A percentile compares a stretch with the other conserved stretches of the same genome.
Evolutionary conservation across 92 coral and sea anemone species (phyloP).

Genomic region (Zoanthus sociatus): DNA sequence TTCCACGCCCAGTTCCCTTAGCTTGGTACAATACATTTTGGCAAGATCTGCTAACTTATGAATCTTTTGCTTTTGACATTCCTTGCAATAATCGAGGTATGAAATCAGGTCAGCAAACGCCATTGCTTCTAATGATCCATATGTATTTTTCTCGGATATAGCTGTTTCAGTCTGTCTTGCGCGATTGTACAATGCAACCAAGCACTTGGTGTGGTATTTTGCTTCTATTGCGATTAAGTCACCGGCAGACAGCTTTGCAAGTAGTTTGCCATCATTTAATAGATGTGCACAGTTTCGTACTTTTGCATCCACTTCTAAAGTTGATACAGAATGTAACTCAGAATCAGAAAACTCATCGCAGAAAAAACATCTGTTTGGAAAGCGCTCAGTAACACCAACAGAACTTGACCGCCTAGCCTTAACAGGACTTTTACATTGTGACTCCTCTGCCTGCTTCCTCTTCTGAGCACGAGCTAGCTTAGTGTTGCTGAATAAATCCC

Average conservation of each 20-base stretch:
- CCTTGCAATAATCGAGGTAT: constrained; percentile 38
- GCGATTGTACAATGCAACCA: neutral
- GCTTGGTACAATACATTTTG: constrained; percentile 51
- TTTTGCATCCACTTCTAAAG: neutral
- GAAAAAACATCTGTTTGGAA: neutral
- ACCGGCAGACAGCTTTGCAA: neutral
- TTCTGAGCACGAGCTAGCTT: constrained; percentile 5
- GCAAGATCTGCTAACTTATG: constrained; percentile 35
- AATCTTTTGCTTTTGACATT: constrained; percentile 20
- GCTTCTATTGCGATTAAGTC: constrained; percentile 50
- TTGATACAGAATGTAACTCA: neutral
- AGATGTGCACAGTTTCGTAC: neutral
- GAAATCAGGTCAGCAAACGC: constrained; percentile 47
- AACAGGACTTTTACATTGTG: neutral
- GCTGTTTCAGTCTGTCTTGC: constrained; percentile 49
- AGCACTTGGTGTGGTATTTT: constrained; percentile 56
- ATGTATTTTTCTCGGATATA: neutral
- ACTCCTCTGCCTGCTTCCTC: neutral
- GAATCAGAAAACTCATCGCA: neutral
- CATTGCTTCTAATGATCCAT: constrained; percentile 24
- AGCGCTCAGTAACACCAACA: neutral
- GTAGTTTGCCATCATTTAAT: neutral
- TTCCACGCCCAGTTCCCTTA: constrained; percentile 34
- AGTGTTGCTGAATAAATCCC: neutral
- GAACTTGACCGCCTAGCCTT: neutral